Conservation (phyloP, 1,140 invertebrate species). For the Neotoxoptera formosana region DNA sequence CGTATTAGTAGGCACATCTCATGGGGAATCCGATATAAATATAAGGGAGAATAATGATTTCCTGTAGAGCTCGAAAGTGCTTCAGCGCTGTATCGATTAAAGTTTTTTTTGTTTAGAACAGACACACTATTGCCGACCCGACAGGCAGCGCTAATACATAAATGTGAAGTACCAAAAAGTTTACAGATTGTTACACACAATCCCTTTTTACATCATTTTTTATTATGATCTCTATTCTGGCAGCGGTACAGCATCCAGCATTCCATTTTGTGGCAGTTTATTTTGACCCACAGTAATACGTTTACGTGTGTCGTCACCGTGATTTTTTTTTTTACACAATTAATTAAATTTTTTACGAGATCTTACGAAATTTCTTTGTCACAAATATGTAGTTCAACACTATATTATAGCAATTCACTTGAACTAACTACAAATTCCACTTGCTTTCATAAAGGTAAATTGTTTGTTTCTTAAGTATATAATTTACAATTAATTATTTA, state of each 20-base stretch:
- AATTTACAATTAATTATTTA: neutral
- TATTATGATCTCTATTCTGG: constrained; percentile 28
- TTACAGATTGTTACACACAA: constrained; percentile 3
- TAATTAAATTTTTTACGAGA: neutral
- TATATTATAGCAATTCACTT: neutral
- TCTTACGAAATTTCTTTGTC: neutral
- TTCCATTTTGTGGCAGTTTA: constrained; percentile 24
- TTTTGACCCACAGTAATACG: constrained; percentile 1
- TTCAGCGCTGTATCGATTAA: neutral
- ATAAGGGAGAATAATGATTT: neutral
- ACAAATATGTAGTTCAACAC: neutral
- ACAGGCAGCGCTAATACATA: constrained; percentile 25
- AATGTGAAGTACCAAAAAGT: constrained; percentile 25
- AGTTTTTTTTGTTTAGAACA: neutral
- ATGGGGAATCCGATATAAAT: neutral
- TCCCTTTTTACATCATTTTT: constrained; percentile 4
- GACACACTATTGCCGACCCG: neutral
- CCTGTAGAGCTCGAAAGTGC: neutral
- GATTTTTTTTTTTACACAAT: neutral
- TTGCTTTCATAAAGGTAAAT: neutral
- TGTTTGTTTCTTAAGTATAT: neutral
- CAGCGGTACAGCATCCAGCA: constrained; percentile 28
- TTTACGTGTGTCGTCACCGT: constrained; percentile 1
- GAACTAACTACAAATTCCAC: neutral
- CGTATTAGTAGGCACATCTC: neutral